Percentiles rank a stretch among this genome's conserved stretches.
Conservation (phyloP, 2,113 vertebrate species). For the Tiliqua scincoides region DNA sequence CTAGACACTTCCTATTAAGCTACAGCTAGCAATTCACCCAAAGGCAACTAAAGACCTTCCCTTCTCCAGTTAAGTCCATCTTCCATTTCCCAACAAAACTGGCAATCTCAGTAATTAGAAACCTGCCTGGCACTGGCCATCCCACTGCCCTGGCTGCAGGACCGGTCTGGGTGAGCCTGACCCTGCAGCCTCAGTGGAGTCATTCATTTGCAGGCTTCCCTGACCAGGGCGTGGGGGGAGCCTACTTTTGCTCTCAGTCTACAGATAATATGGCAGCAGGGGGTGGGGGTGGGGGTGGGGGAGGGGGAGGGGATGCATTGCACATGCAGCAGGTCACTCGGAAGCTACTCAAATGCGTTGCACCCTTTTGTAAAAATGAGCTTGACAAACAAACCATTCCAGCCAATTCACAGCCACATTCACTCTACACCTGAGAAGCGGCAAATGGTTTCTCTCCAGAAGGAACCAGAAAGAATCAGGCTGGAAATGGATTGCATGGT, state of each 20-base stretch:
- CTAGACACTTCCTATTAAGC: slow-evolving; percentile 17
- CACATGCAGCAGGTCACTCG: accelerated
- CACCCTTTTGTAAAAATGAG: background rate
- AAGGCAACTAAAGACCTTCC: background rate
- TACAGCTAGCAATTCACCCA: background rate
- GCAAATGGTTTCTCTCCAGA: background rate
- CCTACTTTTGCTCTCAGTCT: background rate
- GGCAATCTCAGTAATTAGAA: background rate
- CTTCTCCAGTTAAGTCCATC: slow-evolving; percentile 11
- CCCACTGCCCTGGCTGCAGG: accelerated
- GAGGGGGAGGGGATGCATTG: background rate
- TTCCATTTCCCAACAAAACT: background rate
- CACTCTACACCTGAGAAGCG: accelerated
- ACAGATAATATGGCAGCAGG: background rate
- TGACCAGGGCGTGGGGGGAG: background rate
- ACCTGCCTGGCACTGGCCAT: no score
- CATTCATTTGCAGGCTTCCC: background rate
- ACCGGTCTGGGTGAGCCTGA: no score
- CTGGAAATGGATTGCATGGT: background rate
- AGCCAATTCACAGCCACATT: background rate
- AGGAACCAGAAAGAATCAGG: background rate
- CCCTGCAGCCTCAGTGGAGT: background rate
- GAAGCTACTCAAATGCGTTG: background rate
- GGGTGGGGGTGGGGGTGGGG: background rate
- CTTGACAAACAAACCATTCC: background rate